Conservation (phyloP, 1,140 invertebrate genomes). For the Bombyx mandarina region DNA sequence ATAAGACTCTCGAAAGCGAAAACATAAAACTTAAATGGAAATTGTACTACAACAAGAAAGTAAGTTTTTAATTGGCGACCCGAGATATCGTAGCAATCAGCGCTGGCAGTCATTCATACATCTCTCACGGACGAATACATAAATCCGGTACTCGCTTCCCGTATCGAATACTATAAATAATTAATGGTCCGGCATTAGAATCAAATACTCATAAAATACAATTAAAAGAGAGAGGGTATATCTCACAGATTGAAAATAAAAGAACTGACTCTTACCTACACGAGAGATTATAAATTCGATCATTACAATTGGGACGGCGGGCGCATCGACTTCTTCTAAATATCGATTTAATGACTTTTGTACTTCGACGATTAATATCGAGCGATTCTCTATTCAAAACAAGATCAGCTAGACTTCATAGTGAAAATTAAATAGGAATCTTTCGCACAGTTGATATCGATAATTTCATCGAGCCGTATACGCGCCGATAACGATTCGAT, state of each 20-base stretch:
- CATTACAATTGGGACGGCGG: slow-evolving; percentile 58
- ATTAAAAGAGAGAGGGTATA: slow-evolving; percentile 69
- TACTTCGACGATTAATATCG: slow-evolving; percentile 53
- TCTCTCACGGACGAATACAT: slow-evolving; percentile 45
- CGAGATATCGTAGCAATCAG: slow-evolving; percentile 29
- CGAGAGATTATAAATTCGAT: slow-evolving; percentile 69
- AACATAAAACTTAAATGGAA: no score
- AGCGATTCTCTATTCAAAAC: slow-evolving; percentile 31
- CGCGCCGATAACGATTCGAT: slow-evolving; percentile 24
- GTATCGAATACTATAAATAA: slow-evolving; percentile 70
- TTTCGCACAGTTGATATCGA: no score
- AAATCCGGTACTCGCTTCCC: slow-evolving; percentile 57
- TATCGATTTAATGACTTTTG: slow-evolving; percentile 57
- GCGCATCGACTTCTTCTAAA: slow-evolving; percentile 61
- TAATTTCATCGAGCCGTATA: slow-evolving; percentile 3
- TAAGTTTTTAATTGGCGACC: slow-evolving; percentile 21
- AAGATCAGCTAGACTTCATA: no score
- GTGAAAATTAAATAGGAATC: no score
- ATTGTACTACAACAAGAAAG: neutral
- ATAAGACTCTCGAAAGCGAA: no score
- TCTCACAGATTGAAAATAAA: slow-evolving; percentile 61
- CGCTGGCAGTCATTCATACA: slow-evolving; percentile 38
- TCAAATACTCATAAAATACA: slow-evolving; percentile 71
- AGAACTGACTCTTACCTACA: slow-evolving; percentile 62
- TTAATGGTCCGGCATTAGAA: slow-evolving; percentile 68